Conservation (phyloP, 1,140 invertebrate species). For the Cepaea nemoralis region DNA sequence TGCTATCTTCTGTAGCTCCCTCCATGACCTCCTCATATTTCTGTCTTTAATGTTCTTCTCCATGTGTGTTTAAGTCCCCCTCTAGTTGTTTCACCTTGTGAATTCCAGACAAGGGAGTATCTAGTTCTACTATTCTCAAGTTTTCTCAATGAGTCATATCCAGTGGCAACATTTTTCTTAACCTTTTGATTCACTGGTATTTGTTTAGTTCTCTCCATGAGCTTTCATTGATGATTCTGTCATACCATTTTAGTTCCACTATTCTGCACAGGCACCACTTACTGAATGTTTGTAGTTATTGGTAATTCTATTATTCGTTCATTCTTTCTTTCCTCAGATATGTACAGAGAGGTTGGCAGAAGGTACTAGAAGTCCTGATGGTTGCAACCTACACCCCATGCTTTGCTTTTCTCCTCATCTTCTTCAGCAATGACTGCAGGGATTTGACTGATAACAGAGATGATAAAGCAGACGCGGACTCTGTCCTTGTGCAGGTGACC, state of each 20-base stretch:
- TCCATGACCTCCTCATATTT: not conserved
- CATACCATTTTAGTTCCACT: not conserved
- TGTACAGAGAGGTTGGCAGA: constrained; percentile 80
- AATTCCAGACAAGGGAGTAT: not conserved
- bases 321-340: constrained; percentile 74
- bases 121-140: too few species aligned
- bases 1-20: not conserved
- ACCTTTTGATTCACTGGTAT: not conserved
- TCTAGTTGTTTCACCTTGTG: not conserved
- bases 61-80: not conserved
- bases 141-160: too few species aligned
- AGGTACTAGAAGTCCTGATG: constrained; percentile 88
- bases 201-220: not conserved
- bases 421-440: constrained; percentile 86
- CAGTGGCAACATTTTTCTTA: not conserved
- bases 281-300: too few species aligned
- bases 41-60: not conserved
- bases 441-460: not conserved
- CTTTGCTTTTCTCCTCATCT: constrained; percentile 88
- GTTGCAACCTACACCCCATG: constrained; percentile 88
- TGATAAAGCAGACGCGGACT: not conserved
- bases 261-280: too few species aligned
- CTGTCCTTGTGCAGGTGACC: constrained; percentile 1
- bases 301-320: too few species aligned
- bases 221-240: not conserved